These are phyloP conservation scores for Phylloscopus trochiloides DNA, from an alignment of 2,113 vertebrate species.

Conservation along the genomic window DNA sequence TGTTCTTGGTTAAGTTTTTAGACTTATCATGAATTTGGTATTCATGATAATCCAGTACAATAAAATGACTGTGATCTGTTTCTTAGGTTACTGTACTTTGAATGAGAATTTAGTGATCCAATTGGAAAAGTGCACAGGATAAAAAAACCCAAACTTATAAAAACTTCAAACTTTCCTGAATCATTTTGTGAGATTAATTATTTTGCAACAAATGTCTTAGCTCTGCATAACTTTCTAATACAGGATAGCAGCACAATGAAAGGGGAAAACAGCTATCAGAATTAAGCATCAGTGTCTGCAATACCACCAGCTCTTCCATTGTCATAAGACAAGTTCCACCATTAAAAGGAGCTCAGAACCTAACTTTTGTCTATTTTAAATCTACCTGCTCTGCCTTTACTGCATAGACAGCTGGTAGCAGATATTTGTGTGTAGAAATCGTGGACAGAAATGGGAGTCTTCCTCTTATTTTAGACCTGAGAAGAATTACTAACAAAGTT, in stretches of 20 bases:
- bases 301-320: background rate
- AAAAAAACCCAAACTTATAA: background rate
- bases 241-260: background rate
- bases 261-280: background rate
- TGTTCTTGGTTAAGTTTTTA: background rate
- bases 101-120: background rate
- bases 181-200: background rate
- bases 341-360: background rate
- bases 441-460: background rate
- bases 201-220: background rate
- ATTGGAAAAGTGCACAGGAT: background rate
- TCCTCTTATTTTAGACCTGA: background rate
- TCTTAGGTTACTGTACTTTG: background rate
- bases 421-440: background rate
- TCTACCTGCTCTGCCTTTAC: background rate
- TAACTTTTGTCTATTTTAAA: background rate
- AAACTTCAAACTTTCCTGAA: background rate
- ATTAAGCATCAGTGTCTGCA: background rate
- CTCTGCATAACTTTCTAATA: background rate
- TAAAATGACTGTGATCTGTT: background rate
- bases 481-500: background rate
- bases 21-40: background rate
- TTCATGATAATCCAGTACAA: background rate
- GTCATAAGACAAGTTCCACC: background rate
- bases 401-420: background rate